phyloP scores from a whole-genome alignment of 1,140 invertebrate species.

The Drosophila busckii region DNA sequence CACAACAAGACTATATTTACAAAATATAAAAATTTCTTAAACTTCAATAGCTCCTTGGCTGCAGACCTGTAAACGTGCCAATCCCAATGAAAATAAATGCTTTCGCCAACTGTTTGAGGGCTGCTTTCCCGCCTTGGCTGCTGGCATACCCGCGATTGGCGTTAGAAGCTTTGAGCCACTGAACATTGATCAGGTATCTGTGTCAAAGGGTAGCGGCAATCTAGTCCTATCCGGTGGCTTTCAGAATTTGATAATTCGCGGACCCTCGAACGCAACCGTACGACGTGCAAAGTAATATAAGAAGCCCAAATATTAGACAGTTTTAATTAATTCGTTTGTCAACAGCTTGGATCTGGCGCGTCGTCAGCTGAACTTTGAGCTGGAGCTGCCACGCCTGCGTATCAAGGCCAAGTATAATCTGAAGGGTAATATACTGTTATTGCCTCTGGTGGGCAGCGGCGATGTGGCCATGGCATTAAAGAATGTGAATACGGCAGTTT shows the following conservation, averaged over 20 bases:
- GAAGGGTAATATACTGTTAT: constrained; percentile 81
- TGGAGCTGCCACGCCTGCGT: constrained; percentile 80
- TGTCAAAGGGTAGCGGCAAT: constrained; percentile 79
- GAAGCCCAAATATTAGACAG: constrained; percentile 7
- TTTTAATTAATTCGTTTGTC: neutral
- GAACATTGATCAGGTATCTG: constrained; percentile 79
- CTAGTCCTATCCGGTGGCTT: constrained; percentile 79
- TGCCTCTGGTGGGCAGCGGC: constrained; percentile 81
- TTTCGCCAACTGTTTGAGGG: constrained; percentile 69
- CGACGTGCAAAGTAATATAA: constrained; percentile 50
- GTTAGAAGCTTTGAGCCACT: constrained; percentile 80
- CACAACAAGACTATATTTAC: neutral
- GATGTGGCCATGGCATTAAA: constrained; percentile 80
- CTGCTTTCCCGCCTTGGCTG: constrained; percentile 67
- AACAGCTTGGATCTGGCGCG: constrained; percentile 79
- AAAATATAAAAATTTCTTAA: neutral
- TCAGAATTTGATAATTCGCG: constrained; percentile 79
- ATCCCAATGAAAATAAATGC: constrained; percentile 76
- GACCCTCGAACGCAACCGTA: constrained; percentile 80
- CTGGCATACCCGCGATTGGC: constrained; percentile 80
- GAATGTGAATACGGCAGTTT: constrained; percentile 80
- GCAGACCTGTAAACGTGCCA: constrained; percentile 60
- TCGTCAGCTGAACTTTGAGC: constrained; percentile 79
- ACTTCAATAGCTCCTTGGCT: constrained; percentile 61
- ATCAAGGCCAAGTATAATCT: constrained; percentile 81